phyloP scores from a whole-genome alignment of 2,888 invertebrate genomes.

The Ernsta delagoae region DNA sequence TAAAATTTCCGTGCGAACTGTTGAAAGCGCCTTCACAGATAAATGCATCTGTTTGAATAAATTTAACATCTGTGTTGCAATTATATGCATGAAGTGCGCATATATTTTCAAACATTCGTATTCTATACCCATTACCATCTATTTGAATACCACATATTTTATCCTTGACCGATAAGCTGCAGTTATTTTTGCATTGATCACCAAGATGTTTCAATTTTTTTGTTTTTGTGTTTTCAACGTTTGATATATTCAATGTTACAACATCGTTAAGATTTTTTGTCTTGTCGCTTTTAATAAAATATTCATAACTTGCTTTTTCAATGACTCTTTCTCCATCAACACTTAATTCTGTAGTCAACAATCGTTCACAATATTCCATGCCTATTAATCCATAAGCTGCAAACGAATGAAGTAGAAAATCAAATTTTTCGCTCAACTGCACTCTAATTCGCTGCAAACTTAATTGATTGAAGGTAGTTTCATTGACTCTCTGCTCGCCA shows the following conservation, averaged over 20 bases:
- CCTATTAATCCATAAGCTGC: conserved; percentile 58
- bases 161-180: conserved; percentile 33
- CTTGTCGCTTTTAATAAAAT: not conserved
- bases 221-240: not conserved
- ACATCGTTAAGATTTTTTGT: not conserved
- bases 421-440: conserved; percentile 1
- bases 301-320: not conserved
- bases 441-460: not conserved
- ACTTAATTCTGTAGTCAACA: conserved; percentile 40
- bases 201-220: not conserved
- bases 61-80: not conserved
- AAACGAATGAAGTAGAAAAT: conserved; percentile 33
- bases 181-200: conserved; percentile 29
- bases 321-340: not conserved
- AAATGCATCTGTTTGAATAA: conserved; percentile 53
- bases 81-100: conserved; percentile 53
- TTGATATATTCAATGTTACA: not conserved
- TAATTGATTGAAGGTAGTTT: not conserved
- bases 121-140: conserved; percentile 59
- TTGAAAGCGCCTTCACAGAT: conserved; percentile 52
- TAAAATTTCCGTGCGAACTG: not conserved
- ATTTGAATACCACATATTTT: conserved; percentile 59
- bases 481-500: no score
- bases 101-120: conserved; percentile 59
- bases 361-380: conserved; percentile 54